Conservation (phyloP, 2,797 vertebrate genomes). For the Uromys caudimaculatus region DNA sequence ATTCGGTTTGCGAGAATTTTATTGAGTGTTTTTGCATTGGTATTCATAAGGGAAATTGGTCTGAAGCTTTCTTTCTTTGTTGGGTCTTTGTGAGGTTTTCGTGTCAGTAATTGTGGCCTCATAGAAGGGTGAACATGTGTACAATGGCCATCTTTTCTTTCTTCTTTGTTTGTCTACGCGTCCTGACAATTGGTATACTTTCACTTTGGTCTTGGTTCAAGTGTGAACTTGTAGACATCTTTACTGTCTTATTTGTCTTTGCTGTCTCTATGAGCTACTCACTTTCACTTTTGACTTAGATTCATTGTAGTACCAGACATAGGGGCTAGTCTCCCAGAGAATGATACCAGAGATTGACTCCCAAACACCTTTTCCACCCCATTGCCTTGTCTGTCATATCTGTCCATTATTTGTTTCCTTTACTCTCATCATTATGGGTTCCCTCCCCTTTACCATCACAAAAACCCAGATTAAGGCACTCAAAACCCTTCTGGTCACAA, state of each 20-base stretch:
- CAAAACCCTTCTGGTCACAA: not conserved
- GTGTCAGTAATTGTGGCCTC: too few relatives aligned
- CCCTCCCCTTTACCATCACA: not conserved
- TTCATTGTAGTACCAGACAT: not conserved
- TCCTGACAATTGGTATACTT: too few relatives aligned
- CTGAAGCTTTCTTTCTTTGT: too few relatives aligned
- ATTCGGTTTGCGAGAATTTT: too few relatives aligned
- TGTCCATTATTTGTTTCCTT: not conserved
- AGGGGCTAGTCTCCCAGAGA: not conserved
- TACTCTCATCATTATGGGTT: not conserved
- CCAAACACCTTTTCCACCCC: not conserved
- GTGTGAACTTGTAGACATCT: not conserved
- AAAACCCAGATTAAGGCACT: not conserved
- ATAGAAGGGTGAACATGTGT: too few relatives aligned
- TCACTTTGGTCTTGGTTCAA: not conserved
- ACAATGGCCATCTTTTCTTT: too few relatives aligned
- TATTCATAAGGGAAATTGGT: too few relatives aligned
- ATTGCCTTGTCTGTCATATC: not conserved
- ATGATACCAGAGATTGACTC: not conserved
- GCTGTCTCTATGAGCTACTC: not conserved
- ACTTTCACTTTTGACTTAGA: not conserved
- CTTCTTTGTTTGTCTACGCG: too few relatives aligned
- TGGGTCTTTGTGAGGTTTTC: too few relatives aligned
- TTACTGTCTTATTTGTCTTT: not conserved
- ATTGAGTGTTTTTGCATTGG: too few relatives aligned